These are phyloP conservation scores for Rousettus madagascariensis DNA, from an alignment of 2,797 vertebrate species.

Conservation along the genomic window DNA sequence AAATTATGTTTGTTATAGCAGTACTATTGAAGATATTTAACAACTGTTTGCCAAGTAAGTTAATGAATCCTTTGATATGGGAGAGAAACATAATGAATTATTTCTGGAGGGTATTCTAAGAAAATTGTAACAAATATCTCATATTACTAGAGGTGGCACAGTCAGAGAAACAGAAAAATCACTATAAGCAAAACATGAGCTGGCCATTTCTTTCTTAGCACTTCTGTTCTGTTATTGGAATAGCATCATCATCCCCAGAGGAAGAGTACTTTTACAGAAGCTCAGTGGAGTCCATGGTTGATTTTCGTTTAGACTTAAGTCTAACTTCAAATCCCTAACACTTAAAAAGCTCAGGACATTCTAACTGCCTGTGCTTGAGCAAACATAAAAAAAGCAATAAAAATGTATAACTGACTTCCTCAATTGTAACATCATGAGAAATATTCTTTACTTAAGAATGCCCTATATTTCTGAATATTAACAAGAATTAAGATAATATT, in stretches of 20 bases:
- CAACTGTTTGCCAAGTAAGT: neutral
- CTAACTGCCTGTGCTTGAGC: neutral
- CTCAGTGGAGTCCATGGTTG: neutral
- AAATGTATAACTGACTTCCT: neutral
- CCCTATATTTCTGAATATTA: neutral
- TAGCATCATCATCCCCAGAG: neutral
- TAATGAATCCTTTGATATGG: neutral
- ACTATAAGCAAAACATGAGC: neutral
- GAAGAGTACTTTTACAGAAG: neutral
- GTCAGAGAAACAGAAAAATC: neutral
- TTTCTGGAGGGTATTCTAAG: slow-evolving; percentile 13
- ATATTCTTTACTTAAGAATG: neutral
- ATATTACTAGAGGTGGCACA: neutral
- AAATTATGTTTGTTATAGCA: neutral
- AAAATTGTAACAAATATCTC: neutral
- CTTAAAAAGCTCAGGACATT: neutral
- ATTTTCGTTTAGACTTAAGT: neutral
- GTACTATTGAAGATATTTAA: neutral
- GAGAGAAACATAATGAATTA: neutral
- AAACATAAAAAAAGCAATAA: neutral
- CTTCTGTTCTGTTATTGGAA: neutral
- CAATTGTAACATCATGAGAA: neutral
- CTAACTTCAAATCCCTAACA: neutral
- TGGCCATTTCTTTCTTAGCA: neutral
- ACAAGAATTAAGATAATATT: neutral